A percentile compares a stretch with the other conserved stretches of the same genome.
phyloP scores from a whole-genome alignment of 2,797 vertebrate species.

The Eidolon dupreanum region DNA sequence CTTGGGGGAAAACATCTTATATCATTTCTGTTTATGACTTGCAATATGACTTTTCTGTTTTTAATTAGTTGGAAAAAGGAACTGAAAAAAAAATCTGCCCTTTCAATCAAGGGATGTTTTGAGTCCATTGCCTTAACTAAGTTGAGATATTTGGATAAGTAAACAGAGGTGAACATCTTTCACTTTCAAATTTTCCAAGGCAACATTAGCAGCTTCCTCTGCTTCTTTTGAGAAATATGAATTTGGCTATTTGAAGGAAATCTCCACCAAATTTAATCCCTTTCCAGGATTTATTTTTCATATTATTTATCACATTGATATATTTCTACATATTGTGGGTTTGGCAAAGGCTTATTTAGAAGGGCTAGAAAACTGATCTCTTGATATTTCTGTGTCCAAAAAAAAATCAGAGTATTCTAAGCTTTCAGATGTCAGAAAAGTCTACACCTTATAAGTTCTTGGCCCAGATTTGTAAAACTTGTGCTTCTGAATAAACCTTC shows the following conservation, averaged over 20 bases:
- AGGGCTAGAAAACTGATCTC: constrained; percentile 28
- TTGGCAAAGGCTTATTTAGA: not conserved
- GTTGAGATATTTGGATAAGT: constrained; percentile 62
- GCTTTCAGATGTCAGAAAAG: constrained; percentile 32
- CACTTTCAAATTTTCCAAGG: constrained; percentile 59
- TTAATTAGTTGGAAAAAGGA: constrained; percentile 56
- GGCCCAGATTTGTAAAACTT: constrained; percentile 8
- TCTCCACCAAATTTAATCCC: constrained; percentile 21
- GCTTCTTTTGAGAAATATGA: constrained; percentile 48
- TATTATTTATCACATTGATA: constrained; percentile 63
- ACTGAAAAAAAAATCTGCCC: constrained; percentile 49
- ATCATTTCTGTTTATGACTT: constrained; percentile 35
- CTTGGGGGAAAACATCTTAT: not conserved
- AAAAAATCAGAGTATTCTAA: constrained; percentile 22
- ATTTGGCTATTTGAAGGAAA: constrained; percentile 50
- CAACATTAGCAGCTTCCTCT: constrained; percentile 42
- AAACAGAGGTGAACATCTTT: constrained; percentile 61
- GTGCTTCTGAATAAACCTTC: not conserved
- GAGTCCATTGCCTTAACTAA: constrained; percentile 30
- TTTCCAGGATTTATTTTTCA: constrained; percentile 44
- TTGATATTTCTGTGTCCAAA: constrained; percentile 46
- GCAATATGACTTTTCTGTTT: constrained; percentile 56
- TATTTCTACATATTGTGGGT: constrained; percentile 1
- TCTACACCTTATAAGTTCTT: constrained; percentile 47
- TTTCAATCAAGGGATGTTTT: constrained; percentile 61